phyloP scores from a whole-genome alignment of 2,113 vertebrate species.

The Thryonomys swinderianus region DNA sequence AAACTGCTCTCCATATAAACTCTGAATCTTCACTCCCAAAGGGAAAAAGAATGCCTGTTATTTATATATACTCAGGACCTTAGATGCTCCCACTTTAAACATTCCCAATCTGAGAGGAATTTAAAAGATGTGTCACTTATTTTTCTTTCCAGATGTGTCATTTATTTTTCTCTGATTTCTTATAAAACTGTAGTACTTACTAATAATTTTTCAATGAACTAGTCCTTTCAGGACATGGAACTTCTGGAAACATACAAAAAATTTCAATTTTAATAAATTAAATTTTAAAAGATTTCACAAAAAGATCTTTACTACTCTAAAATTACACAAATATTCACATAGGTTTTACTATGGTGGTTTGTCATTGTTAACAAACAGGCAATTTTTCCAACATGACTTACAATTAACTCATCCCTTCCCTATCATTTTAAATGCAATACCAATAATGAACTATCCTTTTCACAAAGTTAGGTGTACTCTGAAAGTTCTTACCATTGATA shows the following conservation, averaged over 20 bases:
- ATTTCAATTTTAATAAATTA: constrained; percentile 23
- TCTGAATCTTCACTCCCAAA: background rate
- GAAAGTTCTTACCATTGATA: background rate
- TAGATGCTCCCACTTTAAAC: background rate
- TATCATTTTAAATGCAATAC: background rate
- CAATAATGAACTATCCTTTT: background rate
- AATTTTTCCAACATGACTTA: constrained; percentile 8
- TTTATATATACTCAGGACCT: background rate
- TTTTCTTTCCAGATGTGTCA: background rate
- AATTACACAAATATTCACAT: background rate
- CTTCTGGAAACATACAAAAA: background rate
- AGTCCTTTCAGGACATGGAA: background rate
- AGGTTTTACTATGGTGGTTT: background rate
- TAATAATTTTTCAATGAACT: background rate
- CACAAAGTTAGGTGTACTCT: background rate
- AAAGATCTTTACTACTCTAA: background rate
- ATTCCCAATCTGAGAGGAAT: constrained; percentile 6
- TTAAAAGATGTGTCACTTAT: background rate
- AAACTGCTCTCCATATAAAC: background rate
- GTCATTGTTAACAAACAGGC: background rate
- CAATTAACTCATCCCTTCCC: background rate
- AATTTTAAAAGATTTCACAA: background rate
- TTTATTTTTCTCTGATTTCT: constrained; percentile 25
- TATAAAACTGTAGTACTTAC: constrained; percentile 15
- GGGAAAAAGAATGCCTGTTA: background rate